Base-by-base conservation (phyloP, 2,888 invertebrate species). In the Tubulanus polymorphus region DNA sequence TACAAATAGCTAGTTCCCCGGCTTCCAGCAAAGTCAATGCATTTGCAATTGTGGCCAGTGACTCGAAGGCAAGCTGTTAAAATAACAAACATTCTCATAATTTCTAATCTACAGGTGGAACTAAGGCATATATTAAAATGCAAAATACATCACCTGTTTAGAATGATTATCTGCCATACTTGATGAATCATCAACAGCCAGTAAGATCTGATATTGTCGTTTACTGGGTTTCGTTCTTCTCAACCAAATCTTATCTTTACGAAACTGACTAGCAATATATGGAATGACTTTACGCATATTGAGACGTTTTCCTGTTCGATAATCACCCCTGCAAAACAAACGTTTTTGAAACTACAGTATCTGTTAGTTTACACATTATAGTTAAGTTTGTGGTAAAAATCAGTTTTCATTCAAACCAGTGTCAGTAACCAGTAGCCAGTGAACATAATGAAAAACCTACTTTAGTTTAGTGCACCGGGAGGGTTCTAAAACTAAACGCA, bases 211-310 rank as follows among this genome's bases (percentile, higher is more conserved):
- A 80, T 99, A 99, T 67, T 97, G 90, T 48, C 99, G 84, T 73
- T 93, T 92, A 1, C 92, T 93, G 0, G 95, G 94, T 77, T 93
- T 93, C 0, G 93, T 96, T 53, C 99, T 83, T 15, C 97, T 84
- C 70, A 99, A 76, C 99, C 99, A 99, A 72, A 99, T 99, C 79
- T 96, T 95, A 78, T 99, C 97, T 78, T 99, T 99, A 46, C 97
- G 86, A 81, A 96, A 99, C 79, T 97, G 91, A 59, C 96, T 96
- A 20, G 99, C 99, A 65, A 99, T 94, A 82, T 99, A 99, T 0
- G 97, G 93, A 73, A 99, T 95, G 53, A 99, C 90, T 71, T 91
- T 92, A 47, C 96, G 86, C 97, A 99, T 99, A 81, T 99, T 99
- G 51, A 99, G 89, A 6, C 99, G 85, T 59, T 93, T 89, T 0